Evolutionary conservation across 2,797 vertebrate genomes (phyloP), one percentile per base, ranked within the genome.

Genomic region (Lycodopsis pacificus): DNA sequence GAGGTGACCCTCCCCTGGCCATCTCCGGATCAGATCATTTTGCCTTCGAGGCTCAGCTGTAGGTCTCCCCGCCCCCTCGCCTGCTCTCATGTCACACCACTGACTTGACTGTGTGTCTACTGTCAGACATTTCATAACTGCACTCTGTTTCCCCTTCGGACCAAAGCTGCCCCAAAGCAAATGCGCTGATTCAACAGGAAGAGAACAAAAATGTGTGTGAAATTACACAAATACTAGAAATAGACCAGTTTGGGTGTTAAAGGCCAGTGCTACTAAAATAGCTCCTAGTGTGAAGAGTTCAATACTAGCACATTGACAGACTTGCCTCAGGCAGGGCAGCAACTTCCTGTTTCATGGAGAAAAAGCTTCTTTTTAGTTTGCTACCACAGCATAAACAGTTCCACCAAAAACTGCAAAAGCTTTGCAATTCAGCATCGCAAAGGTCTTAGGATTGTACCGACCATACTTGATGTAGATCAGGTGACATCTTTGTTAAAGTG

Each of bases 11-110:
- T 42, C 10, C 0, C 57, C 25, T 27, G 56, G 19, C 59, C 70
- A 38, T 80, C 76, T 84, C 74, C 73, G 62, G 54, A 83, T 87
- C 76, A 44, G 70, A 70, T 87, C 49, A 10, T 67, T 89, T 91
- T 53, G 69, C 78, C 22, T 25, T 58, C 53, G 59, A 58, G 48
- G 19, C 70, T 78, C 72, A 74, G 67, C 73, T 42, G 44, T 25
- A 63, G 7, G 14, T 42, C 57, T 14, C 32, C 71, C 22, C 8
- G 3, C 25, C 69, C 65, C 65, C 34, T 30, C 4, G 4, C 59
- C 70, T 71, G 69, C 83, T 82, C 82, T 75, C 14, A 2, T 88
- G 81, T 84, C 84, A 51, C 75, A 64, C 64, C 70, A 54, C 66
- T 67, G 74, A 49, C 69, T 53, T 61, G 71, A 22, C 64, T 49